Conservation (phyloP, 2,888 invertebrate genomes). For the Lomographa bimaculata region DNA sequence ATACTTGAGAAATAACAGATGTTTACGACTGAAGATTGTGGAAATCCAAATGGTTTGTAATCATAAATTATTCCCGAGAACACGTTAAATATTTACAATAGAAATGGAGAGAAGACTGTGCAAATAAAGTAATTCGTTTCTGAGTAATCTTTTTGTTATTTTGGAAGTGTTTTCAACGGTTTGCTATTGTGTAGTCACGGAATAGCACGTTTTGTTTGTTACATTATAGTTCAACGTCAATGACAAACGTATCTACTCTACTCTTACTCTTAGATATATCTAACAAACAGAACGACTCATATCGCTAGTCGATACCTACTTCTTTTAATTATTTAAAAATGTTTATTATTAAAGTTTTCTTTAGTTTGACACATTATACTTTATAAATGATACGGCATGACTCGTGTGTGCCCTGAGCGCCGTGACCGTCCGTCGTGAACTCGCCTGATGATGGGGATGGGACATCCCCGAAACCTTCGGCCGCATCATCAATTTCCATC, state of each 20-base stretch:
- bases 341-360: too few relatives aligned
- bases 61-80: constrained; percentile 2
- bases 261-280: too few relatives aligned
- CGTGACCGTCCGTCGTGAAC: too few relatives aligned
- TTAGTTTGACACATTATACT: too few relatives aligned
- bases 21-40: not conserved
- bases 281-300: too few relatives aligned
- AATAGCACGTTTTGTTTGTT: constrained; percentile 1
- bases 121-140: constrained; percentile 5
- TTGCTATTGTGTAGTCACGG: constrained; percentile 5
- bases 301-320: too few relatives aligned
- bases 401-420: too few relatives aligned
- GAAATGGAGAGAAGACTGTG: not conserved
- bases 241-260: constrained; percentile 7
- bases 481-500: too few relatives aligned
- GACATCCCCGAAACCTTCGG: too few relatives aligned
- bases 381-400: too few relatives aligned
- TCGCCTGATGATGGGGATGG: too few relatives aligned
- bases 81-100: not conserved
- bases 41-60: not conserved
- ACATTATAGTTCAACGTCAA: constrained; percentile 2
- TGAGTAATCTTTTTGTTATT: not conserved
- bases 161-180: not conserved
- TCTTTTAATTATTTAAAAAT: too few relatives aligned
- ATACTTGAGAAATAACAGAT: constrained; percentile 2